These are phyloP conservation scores for Trachythela sp. DNA, from an alignment of 64 coral and sea anemone genomes.

Conservation along the genomic window DNA sequence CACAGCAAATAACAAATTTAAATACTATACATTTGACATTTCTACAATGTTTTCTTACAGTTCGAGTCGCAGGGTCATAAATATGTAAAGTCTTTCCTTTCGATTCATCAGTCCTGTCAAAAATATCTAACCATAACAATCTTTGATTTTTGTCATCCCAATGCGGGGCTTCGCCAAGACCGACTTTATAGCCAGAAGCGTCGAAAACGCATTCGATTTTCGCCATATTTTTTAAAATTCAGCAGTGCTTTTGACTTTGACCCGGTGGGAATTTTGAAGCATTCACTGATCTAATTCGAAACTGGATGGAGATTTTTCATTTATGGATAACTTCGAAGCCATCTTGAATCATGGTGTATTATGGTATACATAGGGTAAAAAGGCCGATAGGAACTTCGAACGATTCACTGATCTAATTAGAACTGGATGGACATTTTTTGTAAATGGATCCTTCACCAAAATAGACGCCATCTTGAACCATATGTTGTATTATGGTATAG, in stretches of 20 bases:
- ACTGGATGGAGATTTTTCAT: too few relatives aligned
- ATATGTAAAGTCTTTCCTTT: not conserved
- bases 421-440: too few relatives aligned
- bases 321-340: too few relatives aligned
- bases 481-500: too few relatives aligned
- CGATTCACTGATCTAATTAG: too few relatives aligned
- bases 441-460: not conserved
- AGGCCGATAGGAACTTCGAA: not conserved
- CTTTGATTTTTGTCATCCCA: constrained; percentile 3
- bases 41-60: not conserved
- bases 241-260: not conserved
- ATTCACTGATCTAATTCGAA: not conserved
- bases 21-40: not conserved
- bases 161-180: not conserved
- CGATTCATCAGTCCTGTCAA: not conserved
- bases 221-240: not conserved
- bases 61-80: not conserved
- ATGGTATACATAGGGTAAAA: too few relatives aligned
- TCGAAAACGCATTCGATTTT: not conserved
- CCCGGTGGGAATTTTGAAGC: not conserved
- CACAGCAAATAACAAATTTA: not conserved
- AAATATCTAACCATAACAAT: not conserved
- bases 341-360: too few relatives aligned
- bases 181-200: not conserved
- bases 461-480: not conserved